Base-by-base conservation (phyloP, 2,797 vertebrate species). In the Cyclopterus lumpus region DNA sequence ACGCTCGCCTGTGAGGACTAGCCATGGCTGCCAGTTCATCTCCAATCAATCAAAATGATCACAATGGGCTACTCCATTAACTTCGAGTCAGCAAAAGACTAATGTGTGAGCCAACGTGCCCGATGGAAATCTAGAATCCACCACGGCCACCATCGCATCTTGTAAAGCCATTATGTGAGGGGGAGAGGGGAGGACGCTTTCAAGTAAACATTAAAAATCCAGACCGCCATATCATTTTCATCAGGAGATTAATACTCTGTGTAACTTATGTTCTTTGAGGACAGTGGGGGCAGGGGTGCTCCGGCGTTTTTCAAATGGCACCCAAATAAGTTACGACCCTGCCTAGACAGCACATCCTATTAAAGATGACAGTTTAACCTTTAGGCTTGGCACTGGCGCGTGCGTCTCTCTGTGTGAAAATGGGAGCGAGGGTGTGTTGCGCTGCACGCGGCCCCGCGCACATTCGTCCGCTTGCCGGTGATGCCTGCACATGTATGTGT, bases 311-410 rank as follows among this genome's bases (percentile, higher is more conserved):
- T 90, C 82, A 93, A 94, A 93, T 89, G 89, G 84, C 88, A 89
- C 75, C 86, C 85, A 88, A 93, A 92, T 90, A 91, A 91, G 92
- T 91, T 92, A 92, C 75, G 87, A 91, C 90, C 91, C 85, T 66
- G 85, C 84, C 82, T 84, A 86, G 88, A 93, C 92, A 83, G 89
- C 81, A 85, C 84, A 84, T 89, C 83, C 88, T 86, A 93, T 93
- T 93, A 92, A 92, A 91, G 86, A 91, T 92, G 93, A 92, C 88
- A 90, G 89, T 89, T 91, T 92, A 93, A 93, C 90, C 92, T 94
- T 93, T 90, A 86, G 87, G 91, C 87, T 87, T 73, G 87, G 86
- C 83, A 71, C 69, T 65, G 77, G 71, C 67, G 74, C 65, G 82
- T 80, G 51, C 22, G 51, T 82, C 38, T 55, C 26, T 40, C 63